phyloP scores from a whole-genome alignment of 2,888 invertebrate genomes.

The Metopia argyrocephala region DNA sequence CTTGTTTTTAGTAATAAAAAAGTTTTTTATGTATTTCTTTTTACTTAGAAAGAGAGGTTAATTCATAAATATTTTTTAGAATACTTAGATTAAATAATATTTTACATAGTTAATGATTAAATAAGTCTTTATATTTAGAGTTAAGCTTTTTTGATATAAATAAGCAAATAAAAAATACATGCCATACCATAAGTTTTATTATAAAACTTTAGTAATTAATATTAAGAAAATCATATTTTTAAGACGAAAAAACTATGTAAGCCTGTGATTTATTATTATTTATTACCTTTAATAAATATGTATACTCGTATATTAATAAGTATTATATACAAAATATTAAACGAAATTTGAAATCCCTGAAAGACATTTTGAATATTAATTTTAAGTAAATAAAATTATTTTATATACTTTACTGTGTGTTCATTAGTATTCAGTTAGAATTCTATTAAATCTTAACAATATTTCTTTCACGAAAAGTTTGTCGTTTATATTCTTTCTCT shows the following conservation, averaged over 20 bases:
- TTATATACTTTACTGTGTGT: no score
- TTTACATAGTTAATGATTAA: conserved; percentile 20
- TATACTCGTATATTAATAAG: no score
- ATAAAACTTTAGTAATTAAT: not conserved
- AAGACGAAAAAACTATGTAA: no score
- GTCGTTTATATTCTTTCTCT: not conserved
- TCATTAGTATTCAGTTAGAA: not conserved
- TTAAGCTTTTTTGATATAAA: not conserved
- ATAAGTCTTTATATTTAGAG: conserved; percentile 31
- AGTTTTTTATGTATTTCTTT: not conserved
- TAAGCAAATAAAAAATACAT: not conserved
- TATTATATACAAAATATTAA: no score
- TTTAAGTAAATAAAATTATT: no score
- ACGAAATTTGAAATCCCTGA: no score
- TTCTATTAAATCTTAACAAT: conserved; percentile 6
- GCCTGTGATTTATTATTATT: no score
- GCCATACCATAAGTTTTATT: not conserved
- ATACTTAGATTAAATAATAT: conserved; percentile 24
- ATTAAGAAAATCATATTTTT: no score
- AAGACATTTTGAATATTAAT: no score
- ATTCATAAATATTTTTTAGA: not conserved
- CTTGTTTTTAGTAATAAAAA: not conserved
- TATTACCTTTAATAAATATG: no score
- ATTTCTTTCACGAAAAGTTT: conserved; percentile 19
- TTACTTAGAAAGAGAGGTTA: not conserved